Conservation (phyloP, 2,113 vertebrate genomes). For the Aleadryas rufinucha region DNA sequence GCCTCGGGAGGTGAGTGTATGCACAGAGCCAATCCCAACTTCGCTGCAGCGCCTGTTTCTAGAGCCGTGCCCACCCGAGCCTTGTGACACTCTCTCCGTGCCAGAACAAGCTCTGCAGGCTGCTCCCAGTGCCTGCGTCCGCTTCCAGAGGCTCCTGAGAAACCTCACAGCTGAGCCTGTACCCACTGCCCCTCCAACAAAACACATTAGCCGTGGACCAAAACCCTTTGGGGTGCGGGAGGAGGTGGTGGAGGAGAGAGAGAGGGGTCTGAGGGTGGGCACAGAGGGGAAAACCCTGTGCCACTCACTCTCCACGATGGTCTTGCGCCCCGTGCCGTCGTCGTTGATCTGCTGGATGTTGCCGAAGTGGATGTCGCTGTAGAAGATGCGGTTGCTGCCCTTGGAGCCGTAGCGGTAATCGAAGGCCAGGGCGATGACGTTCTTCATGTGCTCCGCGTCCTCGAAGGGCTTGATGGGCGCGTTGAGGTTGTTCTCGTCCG, state of each 20-base stretch:
- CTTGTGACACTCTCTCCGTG: not conserved
- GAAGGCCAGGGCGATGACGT: slow-evolving; percentile 92
- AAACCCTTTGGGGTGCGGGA: not conserved
- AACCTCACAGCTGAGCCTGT: not conserved
- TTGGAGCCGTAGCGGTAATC: slow-evolving; percentile 86
- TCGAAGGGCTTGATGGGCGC: slow-evolving; percentile 96
- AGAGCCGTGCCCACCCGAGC: not conserved
- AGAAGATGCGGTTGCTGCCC: slow-evolving; percentile 92
- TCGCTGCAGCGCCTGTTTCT: not conserved
- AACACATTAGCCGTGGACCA: accelerated
- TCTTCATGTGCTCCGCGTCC: slow-evolving; percentile 96
- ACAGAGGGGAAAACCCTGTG: accelerated
- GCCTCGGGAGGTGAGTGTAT: not conserved
- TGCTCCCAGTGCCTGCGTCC: not conserved
- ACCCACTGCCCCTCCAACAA: not conserved
- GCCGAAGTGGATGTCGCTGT: slow-evolving; percentile 97
- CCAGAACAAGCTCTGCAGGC: not conserved
- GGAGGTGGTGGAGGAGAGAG: not conserved
- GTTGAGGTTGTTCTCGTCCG: slow-evolving; percentile 92
- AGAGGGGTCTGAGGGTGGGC: not conserved
- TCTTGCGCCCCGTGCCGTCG: slow-evolving; percentile 85
- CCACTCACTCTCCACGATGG: slow-evolving; percentile 93
- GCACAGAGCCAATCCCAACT: not conserved
- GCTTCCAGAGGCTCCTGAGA: not conserved
- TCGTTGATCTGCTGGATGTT: slow-evolving; percentile 98